phyloP scores from a whole-genome alignment of 2,113 vertebrate genomes.

The Strix uralensis region DNA sequence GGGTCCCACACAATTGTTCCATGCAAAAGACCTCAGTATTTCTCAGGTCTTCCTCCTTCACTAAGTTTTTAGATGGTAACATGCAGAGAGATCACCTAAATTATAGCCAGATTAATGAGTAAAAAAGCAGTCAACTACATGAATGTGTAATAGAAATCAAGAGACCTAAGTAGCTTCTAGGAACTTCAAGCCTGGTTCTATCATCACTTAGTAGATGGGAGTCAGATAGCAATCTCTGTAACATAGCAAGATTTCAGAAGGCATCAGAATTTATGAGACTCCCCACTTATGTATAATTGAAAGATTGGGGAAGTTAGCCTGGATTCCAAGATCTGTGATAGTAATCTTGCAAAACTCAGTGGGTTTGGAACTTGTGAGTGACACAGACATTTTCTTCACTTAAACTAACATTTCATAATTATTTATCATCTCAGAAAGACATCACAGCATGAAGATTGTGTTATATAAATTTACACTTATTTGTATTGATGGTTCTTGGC shows the following conservation, averaged over 20 bases:
- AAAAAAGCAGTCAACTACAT: neutral
- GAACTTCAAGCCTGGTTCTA: neutral
- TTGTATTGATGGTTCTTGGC: neutral
- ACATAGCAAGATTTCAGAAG: neutral
- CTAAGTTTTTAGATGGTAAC: neutral
- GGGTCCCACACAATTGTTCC: neutral
- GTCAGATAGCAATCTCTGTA: neutral
- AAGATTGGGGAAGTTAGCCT: neutral
- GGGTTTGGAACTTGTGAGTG: neutral
- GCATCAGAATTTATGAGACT: conserved; percentile 41
- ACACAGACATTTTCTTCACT: neutral
- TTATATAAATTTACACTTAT: neutral
- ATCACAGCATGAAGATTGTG: neutral
- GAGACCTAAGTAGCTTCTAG: neutral
- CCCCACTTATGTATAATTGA: neutral
- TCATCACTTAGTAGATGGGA: conserved; percentile 29
- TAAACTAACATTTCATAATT: neutral
- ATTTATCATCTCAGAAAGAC: neutral
- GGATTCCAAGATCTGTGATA: neutral
- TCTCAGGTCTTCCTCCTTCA: neutral
- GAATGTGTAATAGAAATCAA: neutral
- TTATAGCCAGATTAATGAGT: neutral
- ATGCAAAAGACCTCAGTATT: neutral
- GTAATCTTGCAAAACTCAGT: neutral
- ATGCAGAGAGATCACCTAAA: neutral